Percentiles rank a stretch among this genome's conserved stretches.
phyloP scores from a whole-genome alignment of 1,140 invertebrate species.

The Hylaeus volcanicus region DNA sequence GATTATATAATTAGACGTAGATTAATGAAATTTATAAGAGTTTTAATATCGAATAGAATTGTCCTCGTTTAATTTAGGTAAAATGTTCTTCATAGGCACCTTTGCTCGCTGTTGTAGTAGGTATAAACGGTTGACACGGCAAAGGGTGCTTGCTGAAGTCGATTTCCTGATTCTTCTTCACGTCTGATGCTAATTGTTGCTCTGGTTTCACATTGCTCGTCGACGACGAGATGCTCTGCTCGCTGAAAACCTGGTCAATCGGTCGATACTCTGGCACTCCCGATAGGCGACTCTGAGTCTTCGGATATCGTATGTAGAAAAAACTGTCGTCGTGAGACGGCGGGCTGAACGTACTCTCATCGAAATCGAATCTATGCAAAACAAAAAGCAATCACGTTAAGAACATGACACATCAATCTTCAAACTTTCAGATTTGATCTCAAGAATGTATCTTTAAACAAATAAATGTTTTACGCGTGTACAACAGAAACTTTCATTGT shows the following conservation, averaged over 20 bases:
- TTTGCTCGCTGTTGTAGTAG: conserved; percentile 57
- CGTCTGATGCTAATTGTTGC: conserved; percentile 40
- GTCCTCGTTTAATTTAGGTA: no score
- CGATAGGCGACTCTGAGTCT: conserved; percentile 58
- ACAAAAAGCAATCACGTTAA: conserved; percentile 51
- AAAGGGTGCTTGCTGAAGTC: conserved; percentile 85
- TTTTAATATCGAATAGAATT: neutral
- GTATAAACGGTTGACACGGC: conserved; percentile 84
- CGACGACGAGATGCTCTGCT: conserved; percentile 58
- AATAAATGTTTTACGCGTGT: no score
- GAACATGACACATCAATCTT: no score
- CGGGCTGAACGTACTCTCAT: conserved; percentile 85
- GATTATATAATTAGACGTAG: conserved; percentile 60
- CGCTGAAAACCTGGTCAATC: conserved; percentile 69
- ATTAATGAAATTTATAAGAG: neutral
- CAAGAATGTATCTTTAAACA: no score
- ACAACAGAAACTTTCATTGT: no score
- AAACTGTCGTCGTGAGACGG: conserved; percentile 87
- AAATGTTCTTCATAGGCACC: conserved; percentile 44
- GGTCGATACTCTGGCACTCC: conserved; percentile 66
- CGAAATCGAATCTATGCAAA: conserved; percentile 84
- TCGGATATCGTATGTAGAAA: conserved; percentile 84
- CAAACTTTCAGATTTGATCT: no score
- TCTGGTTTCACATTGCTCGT: conserved; percentile 59
- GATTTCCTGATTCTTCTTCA: conserved; percentile 72